Base-by-base conservation (phyloP, 2,888 invertebrate species). In the Zygaena filipendulae region DNA sequence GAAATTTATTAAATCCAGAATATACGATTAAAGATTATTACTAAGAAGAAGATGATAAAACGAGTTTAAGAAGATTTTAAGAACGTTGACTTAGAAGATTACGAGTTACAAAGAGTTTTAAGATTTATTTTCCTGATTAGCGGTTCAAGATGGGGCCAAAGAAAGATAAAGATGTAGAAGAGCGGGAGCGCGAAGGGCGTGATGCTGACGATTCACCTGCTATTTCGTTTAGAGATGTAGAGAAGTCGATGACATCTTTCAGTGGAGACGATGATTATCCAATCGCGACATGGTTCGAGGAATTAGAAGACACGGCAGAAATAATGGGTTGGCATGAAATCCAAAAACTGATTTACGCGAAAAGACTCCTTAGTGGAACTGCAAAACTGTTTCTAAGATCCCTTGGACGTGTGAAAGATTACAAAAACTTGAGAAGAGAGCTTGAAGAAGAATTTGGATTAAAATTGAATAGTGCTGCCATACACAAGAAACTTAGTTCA, bases 81-180 rank as follows among this genome's bases (percentile, higher is more conserved):
- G n/a, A n/a, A n/a, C n/a, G n/a, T n/a, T n/a, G n/a, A n/a, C n/a
- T n/a, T n/a, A n/a, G n/a, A n/a, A n/a, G n/a, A n/a, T n/a, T n/a
- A n/a, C n/a, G n/a, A n/a, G n/a, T n/a, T n/a, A n/a, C n/a, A n/a
- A n/a, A n/a, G n/a, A n/a, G n/a, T n/a, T n/a, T n/a, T n/a, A n/a
- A n/a, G n/a, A n/a, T n/a, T n/a, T n/a, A n/a, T n/a, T n/a, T n/a
- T n/a, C n/a, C n/a, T n/a, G n/a, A n/a, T n/a, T n/a, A n/a, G n/a
- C n/a, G n/a, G n/a, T n/a, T n/a, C n/a, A n/a, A n/a, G n/a, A 37
- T 37, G 37, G 30, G 28, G 22, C 32, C 32, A 3, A 34, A 37
- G 30, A 37, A 34, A 22, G 23, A 28, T 12, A 24, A 33, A 19
- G 29, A 29, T n/a, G n/a, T n/a, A n/a, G n/a, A n/a, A 19, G 19